phyloP scores from a whole-genome alignment of 2,797 vertebrate species.

The Parauchenoglanis punctatus region DNA sequence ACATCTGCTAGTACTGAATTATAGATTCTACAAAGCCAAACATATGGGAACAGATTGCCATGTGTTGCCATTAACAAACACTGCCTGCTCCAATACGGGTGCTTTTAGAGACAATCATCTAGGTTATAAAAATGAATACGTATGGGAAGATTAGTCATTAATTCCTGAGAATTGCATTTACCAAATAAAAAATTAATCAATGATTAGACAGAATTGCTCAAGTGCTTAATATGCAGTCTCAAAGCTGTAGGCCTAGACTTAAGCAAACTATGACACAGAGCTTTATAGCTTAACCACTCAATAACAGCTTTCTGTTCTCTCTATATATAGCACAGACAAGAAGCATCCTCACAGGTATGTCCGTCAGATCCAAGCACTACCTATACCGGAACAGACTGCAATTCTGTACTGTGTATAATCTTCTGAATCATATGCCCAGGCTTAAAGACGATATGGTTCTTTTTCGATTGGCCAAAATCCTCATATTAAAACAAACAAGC shows the following conservation, averaged over 20 bases:
- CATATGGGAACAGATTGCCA: constrained; percentile 76
- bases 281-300: constrained; percentile 17
- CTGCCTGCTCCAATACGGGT: constrained; percentile 67
- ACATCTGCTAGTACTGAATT: constrained; percentile 84
- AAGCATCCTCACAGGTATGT: background rate
- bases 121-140: background rate
- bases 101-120: constrained; percentile 12
- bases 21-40: constrained; percentile 78
- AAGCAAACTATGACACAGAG: constrained; percentile 3
- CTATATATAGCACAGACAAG: constrained; percentile 16
- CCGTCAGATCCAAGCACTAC: constrained; percentile 11
- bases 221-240: background rate
- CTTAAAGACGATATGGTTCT: constrained; percentile 50
- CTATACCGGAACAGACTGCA: background rate
- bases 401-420: constrained; percentile 6
- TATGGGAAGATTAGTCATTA: constrained; percentile 6
- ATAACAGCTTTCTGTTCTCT: constrained; percentile 7
- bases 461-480: constrained; percentile 61
- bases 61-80: constrained; percentile 77
- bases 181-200: background rate
- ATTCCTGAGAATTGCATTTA: constrained; percentile 14
- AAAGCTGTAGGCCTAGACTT: constrained; percentile 6
- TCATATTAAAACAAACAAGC: constrained; percentile 58
- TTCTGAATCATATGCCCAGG: constrained; percentile 3
- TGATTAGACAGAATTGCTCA: background rate